These are phyloP conservation scores for Tetranychus urticae DNA, from an alignment of 1,140 invertebrate species.

Conservation along the genomic window DNA sequence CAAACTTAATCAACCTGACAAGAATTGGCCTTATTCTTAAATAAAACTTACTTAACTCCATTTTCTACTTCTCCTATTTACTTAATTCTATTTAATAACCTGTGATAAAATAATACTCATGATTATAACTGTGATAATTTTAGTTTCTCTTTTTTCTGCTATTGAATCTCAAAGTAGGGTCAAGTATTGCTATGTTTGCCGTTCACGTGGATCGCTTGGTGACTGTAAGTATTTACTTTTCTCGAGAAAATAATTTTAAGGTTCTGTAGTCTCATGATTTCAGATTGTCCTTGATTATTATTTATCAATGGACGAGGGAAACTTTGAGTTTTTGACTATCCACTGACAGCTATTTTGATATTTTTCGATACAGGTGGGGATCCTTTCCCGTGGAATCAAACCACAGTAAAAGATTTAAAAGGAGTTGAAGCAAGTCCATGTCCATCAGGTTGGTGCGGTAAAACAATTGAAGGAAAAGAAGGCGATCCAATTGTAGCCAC, in stretches of 20 bases:
- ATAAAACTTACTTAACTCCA: too few relatives aligned
- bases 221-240: conserved; percentile 29
- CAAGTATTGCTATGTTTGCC: conserved; percentile 46
- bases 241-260: background rate
- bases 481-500: conserved; percentile 47
- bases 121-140: too few relatives aligned
- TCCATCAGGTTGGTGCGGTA: conserved; percentile 75
- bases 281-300: background rate
- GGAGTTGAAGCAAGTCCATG: conserved; percentile 54
- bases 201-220: conserved; percentile 59
- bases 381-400: conserved; percentile 45
- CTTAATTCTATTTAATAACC: too few relatives aligned
- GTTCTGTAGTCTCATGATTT: background rate
- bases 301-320: background rate
- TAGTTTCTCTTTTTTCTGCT: too few relatives aligned
- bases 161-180: background rate
- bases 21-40: too few relatives aligned
- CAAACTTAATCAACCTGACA: too few relatives aligned
- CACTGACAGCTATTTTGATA: background rate
- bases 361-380: conserved; percentile 27
- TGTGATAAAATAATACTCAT: too few relatives aligned
- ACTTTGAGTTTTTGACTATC: background rate
- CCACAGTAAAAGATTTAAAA: conserved; percentile 14
- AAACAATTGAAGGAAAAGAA: conserved; percentile 57
- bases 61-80: too few relatives aligned